Conservation (phyloP, 2,113 vertebrate species). For the Dasypus novemcinctus region DNA sequence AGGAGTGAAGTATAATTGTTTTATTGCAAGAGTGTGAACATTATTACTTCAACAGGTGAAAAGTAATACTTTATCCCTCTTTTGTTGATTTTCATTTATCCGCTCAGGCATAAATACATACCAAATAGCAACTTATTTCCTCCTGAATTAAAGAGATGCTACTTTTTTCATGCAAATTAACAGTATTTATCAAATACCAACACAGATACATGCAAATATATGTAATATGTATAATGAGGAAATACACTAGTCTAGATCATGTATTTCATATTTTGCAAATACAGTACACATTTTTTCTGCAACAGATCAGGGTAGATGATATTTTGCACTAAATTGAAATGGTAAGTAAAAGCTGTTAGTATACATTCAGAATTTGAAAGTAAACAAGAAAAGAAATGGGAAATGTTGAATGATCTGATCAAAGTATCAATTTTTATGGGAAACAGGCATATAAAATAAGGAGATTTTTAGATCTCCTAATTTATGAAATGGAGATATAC, state of each 20-base stretch:
- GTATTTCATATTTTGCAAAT: too few relatives aligned
- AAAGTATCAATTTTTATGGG: not conserved
- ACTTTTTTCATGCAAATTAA: too few relatives aligned
- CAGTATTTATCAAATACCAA: not conserved
- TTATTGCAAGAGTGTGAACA: too few relatives aligned
- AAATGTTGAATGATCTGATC: not conserved
- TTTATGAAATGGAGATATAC: not conserved
- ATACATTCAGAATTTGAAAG: not conserved
- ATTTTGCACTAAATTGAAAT: not conserved
- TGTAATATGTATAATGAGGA: too few relatives aligned
- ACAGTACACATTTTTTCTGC: too few relatives aligned
- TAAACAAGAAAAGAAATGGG: not conserved
- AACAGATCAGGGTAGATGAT: not conserved
- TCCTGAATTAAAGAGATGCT: not conserved
- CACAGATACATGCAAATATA: not conserved
- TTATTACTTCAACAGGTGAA: too few relatives aligned
- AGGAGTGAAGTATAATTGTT: too few relatives aligned
- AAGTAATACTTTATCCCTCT: too few relatives aligned
- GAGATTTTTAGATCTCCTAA: not conserved
- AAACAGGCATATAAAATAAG: not conserved
- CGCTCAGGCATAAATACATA: not conserved
- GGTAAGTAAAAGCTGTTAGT: not conserved
- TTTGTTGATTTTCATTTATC: not conserved
- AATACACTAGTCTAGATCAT: too few relatives aligned
- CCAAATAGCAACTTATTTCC: not conserved